A percentile compares a stretch with the other conserved stretches of the same genome.
phyloP scores from a whole-genome alignment of 23 tunicate species.

The Botrylloides violaceus region DNA sequence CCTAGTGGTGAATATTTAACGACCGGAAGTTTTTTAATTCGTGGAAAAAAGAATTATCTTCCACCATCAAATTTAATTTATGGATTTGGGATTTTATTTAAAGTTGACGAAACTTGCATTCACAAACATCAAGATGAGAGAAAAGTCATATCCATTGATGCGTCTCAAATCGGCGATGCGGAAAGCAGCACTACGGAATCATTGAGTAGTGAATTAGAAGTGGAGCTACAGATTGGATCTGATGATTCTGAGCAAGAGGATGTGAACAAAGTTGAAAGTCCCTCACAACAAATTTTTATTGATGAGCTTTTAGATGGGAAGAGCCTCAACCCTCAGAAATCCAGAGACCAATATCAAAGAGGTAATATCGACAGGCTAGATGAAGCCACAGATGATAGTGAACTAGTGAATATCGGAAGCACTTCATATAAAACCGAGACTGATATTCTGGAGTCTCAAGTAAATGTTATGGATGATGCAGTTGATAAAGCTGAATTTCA shows the following conservation, averaged over 20 bases:
- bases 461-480: conserved; percentile 1
- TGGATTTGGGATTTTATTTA: conserved; percentile 91
- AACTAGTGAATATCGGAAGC: not conserved
- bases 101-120: conserved; percentile 89
- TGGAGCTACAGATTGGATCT: not conserved
- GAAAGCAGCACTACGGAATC: not conserved
- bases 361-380: not conserved
- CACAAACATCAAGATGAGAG: conserved; percentile 92
- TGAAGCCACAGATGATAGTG: not conserved
- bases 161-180: conserved; percentile 4
- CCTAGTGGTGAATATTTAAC: conserved; percentile 97
- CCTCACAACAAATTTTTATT: not conserved
- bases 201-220: not conserved
- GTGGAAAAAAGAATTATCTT: conserved; percentile 94
- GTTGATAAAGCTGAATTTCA: not conserved
- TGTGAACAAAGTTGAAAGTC: not conserved
- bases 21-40: conserved; percentile 85
- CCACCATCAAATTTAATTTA: conserved; percentile 90
- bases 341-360: not conserved
- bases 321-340: not conserved
- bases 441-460: not conserved
- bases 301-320: not conserved
- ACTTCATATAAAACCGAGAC: not conserved
- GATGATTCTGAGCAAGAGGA: not conserved
- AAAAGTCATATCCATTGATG: conserved; percentile 39